Evolutionary conservation across 2,797 vertebrate species (phyloP), one percentile per base, ranked within the genome.

Genomic region (Chromobotia macracanthus): DNA sequence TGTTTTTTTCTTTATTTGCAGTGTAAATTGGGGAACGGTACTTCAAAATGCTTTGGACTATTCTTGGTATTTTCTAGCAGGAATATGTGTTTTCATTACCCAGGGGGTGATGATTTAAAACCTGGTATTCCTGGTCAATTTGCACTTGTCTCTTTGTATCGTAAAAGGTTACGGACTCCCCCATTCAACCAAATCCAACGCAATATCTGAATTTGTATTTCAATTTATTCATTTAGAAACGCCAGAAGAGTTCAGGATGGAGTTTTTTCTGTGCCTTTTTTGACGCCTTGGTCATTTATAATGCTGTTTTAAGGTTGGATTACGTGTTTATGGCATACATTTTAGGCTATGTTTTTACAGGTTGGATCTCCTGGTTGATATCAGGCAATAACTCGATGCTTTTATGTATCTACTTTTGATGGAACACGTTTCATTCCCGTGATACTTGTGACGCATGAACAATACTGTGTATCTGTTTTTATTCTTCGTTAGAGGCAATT

Each of bases 111-210:
- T 82, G 48, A 86, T 89, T 86, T 82, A 72, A 83, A 79, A 82
- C 56, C 44, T 87, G 88, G 84, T 65, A 87, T 89, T 89, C 86
- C 76, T 85, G 86, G 75, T 66, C 79, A 84, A 81, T 84, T 87
- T 86, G 87, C 81, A 85, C 82, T 77, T 81, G 82, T 72, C 55
- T 69, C 72, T 82, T 53, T 82, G 80, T 79, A 87, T 87, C 79
- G 83, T 83, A 18, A 83, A 51, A 71, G 80, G 77, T 71, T 66
- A 53, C 53, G 51, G 31, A 31, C 35, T 69, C 10, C 64, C 23
- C 28, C 46, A 74, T 72, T 23, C 65, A 28, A 72, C 63, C 84
- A 77, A 50, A 81, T 80, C 58, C 72, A 78, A 77, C 72, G 50
- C 82, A 80, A 80, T n/a, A 84, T 88, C 53, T 75, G 71, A 66